These are phyloP conservation scores for Lipophrys pholis DNA, from an alignment of 2,113 vertebrate species.

Conservation along the genomic window DNA sequence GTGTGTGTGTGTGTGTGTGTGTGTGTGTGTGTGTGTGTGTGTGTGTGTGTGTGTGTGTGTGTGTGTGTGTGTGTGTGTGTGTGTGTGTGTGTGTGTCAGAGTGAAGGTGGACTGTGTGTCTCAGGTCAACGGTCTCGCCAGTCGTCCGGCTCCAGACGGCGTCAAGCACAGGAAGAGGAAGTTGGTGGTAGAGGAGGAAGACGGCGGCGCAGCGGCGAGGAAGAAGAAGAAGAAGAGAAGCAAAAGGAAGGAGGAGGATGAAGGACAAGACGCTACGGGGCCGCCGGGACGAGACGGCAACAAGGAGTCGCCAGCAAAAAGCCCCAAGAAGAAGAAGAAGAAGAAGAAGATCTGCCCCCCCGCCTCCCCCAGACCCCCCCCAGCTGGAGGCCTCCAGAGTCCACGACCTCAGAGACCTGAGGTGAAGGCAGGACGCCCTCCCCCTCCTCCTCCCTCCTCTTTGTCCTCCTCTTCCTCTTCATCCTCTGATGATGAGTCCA, in stretches of 20 bases:
- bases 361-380: neutral
- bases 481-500: constrained; percentile 36
- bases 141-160: neutral
- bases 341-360: constrained; percentile 39
- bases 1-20: too few relatives aligned
- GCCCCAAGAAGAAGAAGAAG: constrained; percentile 42
- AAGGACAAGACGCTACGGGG: neutral
- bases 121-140: constrained; percentile 45
- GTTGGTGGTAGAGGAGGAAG: constrained; percentile 41
- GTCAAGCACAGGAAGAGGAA: constrained; percentile 62
- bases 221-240: constrained; percentile 66
- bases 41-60: neutral
- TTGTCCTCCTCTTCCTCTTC: constrained; percentile 62
- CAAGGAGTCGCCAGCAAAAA: neutral
- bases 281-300: neutral
- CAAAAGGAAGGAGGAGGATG: constrained; percentile 20
- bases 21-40: neutral
- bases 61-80: too few relatives aligned
- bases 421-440: too few relatives aligned
- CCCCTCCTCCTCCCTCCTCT: neutral
- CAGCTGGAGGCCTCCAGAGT: neutral
- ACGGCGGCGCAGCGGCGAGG: neutral
- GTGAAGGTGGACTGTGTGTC: constrained; percentile 76
- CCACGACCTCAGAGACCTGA: too few relatives aligned
- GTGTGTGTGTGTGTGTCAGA: constrained; percentile 54